phyloP scores from a whole-genome alignment of 2,113 vertebrate genomes.

The Syngnathus floridae region DNA sequence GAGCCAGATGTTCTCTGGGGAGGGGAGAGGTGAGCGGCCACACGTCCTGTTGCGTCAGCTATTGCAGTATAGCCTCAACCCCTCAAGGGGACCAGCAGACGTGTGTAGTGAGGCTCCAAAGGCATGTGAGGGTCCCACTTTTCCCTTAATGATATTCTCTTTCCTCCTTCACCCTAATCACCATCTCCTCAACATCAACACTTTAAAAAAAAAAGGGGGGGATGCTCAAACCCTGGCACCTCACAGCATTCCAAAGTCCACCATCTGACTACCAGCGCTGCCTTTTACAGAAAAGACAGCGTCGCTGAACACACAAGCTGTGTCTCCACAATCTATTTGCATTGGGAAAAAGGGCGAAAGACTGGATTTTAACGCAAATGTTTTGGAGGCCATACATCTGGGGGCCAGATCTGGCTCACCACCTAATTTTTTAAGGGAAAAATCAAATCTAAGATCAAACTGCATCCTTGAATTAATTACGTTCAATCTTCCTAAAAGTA shows the following conservation, averaged over 20 bases:
- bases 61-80: constrained; percentile 4
- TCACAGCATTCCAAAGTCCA: not conserved
- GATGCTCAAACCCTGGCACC: not conserved
- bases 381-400: not conserved
- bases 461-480: too few species aligned
- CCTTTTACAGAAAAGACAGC: not conserved
- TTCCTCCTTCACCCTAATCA: constrained; percentile 14
- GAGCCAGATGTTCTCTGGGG: constrained; percentile 56
- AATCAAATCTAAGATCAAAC: too few species aligned
- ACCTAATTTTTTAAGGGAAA: too few species aligned
- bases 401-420: not conserved
- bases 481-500: too few species aligned
- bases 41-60: constrained; percentile 31
- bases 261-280: not conserved
- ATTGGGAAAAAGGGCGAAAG: not conserved
- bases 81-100: constrained; percentile 29
- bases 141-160: constrained; percentile 31
- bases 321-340: not conserved
- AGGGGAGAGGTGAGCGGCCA: constrained; percentile 37
- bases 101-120: constrained; percentile 33
- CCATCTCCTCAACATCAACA: constrained; percentile 7
- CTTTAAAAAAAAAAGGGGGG: not conserved
- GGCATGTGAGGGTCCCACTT: constrained; percentile 23
- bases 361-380: not conserved
- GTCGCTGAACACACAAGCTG: not conserved